Evolutionary conservation across 2,888 invertebrate genomes (phyloP), one percentile per base, ranked within the genome.

Genomic region (Temnothorax rugatulus): DNA sequence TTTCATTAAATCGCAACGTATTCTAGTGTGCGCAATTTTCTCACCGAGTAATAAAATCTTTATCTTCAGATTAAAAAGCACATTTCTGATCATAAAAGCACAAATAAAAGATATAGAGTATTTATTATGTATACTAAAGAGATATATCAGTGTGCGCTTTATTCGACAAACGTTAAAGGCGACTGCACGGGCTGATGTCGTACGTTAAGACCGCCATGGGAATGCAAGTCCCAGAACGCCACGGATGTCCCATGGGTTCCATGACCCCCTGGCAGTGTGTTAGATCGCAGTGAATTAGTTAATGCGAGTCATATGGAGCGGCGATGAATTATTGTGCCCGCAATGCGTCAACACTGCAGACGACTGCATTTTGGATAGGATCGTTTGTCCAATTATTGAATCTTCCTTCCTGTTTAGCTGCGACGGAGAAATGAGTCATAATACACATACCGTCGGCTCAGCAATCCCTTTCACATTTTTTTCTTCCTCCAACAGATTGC

Each of bases 241-340:
- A 83, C 89, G 88, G 89, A 91, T 89, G 89, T 91, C 89, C 91
- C 90, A 92, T 93, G 91, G 91, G 93, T 93, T 93, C 89, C 91
- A 92, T 91, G 93, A 93, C 92, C 93, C 87, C 84, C 87, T 87
- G 84, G 73, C 84, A 66, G 83, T 86, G 84, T 88, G 91, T 92
- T 90, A 90, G 90, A 91, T 87, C 86, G 89, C 13, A 54, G 68
- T 93, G 90, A 93, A 93, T 93, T 92, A 92, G 91, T 93, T 93
- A 92, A 93, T 93, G 91, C 85, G 89, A 89, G 91, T 91, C 90
- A 90, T 89, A 91, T 90, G 89, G 84, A 89, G 85, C 87, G 87
- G 86, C 86, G 86, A 90, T 90, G 88, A 91, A 92, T 93, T 90
- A 90, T 87, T 86, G 87, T 87, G 87, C 86, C 74, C 87, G 87